Percentiles rank a stretch among this genome's conserved stretches.
Evolutionary conservation across 1,140 invertebrate genomes (phyloP).

Genomic region (Drosophila pallidifrons): DNA sequence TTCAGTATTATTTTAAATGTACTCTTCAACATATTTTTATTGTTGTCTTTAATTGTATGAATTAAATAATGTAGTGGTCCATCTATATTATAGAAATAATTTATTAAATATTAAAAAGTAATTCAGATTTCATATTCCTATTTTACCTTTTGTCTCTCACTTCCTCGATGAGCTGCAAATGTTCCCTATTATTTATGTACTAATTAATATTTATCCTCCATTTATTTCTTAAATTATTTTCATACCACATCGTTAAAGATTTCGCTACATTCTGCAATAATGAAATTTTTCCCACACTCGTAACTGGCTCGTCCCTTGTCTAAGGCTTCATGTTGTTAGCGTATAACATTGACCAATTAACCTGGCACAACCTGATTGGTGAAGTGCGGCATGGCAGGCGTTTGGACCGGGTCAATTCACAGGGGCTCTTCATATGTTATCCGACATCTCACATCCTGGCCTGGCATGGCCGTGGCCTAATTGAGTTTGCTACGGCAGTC

Average conservation of each 20-base stretch:
- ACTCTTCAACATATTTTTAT: no score
- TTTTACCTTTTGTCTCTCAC: no score
- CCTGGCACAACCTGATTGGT: constrained; percentile 7
- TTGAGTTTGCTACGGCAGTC: constrained; percentile 17
- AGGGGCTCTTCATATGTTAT: constrained; percentile 21
- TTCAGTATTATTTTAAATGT: no score
- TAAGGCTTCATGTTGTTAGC: background rate
- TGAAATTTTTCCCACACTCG: background rate
- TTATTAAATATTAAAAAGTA: no score
- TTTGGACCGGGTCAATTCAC: background rate
- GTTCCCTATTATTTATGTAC: background rate
- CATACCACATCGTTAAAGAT: constrained; percentile 1
- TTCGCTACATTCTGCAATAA: background rate
- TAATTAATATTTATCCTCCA: background rate
- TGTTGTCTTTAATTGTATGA: no score
- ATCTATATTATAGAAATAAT: no score
- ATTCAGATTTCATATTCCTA: no score
- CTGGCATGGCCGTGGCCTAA: constrained; percentile 12
- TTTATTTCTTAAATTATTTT: background rate
- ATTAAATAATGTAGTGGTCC: no score
- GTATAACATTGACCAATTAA: constrained; percentile 2
- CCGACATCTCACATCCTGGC: constrained; percentile 1
- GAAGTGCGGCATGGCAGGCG: background rate
- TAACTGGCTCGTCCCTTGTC: background rate
- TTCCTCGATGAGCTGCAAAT: no score